Conservation (phyloP, 2,888 invertebrate species). For the Icerya purchasi region DNA sequence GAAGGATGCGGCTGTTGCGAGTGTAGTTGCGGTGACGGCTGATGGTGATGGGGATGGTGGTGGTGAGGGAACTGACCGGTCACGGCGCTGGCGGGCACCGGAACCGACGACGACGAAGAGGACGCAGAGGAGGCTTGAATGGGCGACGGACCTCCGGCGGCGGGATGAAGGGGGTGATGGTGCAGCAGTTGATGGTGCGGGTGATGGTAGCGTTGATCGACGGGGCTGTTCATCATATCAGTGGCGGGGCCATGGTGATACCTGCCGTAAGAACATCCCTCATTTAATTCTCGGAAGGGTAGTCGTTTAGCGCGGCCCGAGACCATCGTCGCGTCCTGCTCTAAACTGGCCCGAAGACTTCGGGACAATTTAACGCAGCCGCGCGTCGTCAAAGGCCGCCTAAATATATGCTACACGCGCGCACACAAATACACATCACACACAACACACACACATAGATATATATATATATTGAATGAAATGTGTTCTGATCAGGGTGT, state of each 20-base stretch:
- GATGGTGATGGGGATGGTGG: neutral
- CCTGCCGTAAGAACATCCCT: conserved; percentile 12
- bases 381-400: neutral
- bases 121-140: neutral
- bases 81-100: neutral
- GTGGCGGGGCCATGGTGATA: neutral
- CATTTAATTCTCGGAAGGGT: conserved; percentile 8
- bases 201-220: conserved; percentile 10
- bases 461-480: too few species aligned
- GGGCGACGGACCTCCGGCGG: neutral
- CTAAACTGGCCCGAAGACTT: neutral
- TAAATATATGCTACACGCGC: too few species aligned
- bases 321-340: neutral
- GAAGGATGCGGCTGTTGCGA: neutral
- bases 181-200: neutral
- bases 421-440: too few species aligned
- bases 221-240: conserved; percentile 1
- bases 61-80: neutral
- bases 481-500: too few species aligned
- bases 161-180: neutral
- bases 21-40: neutral
- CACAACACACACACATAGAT: too few species aligned
- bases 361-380: neutral
- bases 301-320: neutral
- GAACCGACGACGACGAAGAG: neutral